A percentile compares a stretch with the other conserved stretches of the same genome.
These are phyloP conservation scores for Atta colombica DNA, from an alignment of 1,140 invertebrate species.

Conservation along the genomic window DNA sequence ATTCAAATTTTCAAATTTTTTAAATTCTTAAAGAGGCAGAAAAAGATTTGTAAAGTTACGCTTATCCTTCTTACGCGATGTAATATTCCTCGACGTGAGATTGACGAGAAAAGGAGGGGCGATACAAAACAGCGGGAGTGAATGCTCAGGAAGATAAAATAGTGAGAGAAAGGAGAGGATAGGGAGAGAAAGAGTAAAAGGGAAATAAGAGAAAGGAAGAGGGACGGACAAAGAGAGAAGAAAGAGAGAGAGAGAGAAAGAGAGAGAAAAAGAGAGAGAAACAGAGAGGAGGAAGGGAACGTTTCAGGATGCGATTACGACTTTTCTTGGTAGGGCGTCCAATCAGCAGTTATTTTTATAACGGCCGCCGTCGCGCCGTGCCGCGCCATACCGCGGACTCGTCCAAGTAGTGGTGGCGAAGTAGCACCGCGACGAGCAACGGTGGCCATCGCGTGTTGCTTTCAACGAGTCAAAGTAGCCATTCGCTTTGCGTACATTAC, in stretches of 20 bases:
- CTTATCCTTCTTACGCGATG: background rate
- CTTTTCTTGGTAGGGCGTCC: constrained; percentile 87
- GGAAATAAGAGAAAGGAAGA: constrained; percentile 38
- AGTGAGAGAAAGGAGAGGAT: constrained; percentile 4
- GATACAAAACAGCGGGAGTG: constrained; percentile 31
- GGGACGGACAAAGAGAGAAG: constrained; percentile 46
- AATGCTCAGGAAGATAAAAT: constrained; percentile 27
- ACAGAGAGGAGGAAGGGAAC: constrained; percentile 57
- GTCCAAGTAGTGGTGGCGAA: constrained; percentile 63
- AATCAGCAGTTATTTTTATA: constrained; percentile 87
- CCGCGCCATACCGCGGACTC: constrained; percentile 52
- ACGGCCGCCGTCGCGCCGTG: constrained; percentile 80
- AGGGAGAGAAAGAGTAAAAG: constrained; percentile 8
- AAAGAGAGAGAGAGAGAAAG: constrained; percentile 48
- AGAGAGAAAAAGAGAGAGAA: constrained; percentile 1
- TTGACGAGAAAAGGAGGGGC: background rate
- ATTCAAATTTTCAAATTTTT: background rate
- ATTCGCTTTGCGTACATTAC: constrained; percentile 69
- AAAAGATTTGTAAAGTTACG: background rate
- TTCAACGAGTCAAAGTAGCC: constrained; percentile 78
- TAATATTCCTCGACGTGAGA: constrained; percentile 4
- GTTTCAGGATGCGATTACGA: constrained; percentile 86
- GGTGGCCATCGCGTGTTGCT: constrained; percentile 77
- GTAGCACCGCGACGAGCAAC: constrained; percentile 67
- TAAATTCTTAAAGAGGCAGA: background rate